Evolutionary conservation across 2,888 invertebrate genomes (phyloP), one percentile per base, ranked within the genome.

Genomic region (Norana najaformis): DNA sequence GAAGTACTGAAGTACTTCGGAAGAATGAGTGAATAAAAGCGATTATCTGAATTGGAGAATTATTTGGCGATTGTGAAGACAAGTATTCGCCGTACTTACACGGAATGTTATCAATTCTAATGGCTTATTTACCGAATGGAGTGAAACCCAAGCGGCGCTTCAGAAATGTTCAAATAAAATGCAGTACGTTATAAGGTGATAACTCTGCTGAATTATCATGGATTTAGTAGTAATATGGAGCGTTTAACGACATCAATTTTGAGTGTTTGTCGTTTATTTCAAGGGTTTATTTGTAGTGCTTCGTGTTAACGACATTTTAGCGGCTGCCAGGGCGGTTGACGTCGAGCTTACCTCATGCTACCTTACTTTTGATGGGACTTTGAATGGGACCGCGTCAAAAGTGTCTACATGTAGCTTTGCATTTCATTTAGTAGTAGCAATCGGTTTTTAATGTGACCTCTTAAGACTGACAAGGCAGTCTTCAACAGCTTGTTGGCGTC

Each of bases 31-130:
- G 89, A 53, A 37, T 11, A 39, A 16, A 82, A 18, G 89, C 69
- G 89, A 89, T n/a, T 89, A 69, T 53, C 34, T 89, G 89, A 53
- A 23, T 53, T 23, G 53, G 90, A 47, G 90, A 90, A 53, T 89
- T 88, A 69, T 69, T 53, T 53, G 41, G 23, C 53, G 90, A 88
- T 34, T 90, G 36, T 53, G 90, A 35, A 82, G 38, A 37, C 47
- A 39, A 88, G 89, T 13, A 23, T 3, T 3, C 35, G 85, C 85
- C 85, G 37, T 37, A 34, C 34, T 88, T 39, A 35, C 11, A 23
- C 88, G 34, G 88, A 88, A 30, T 18, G 38, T 38, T 37, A 30
- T n/a, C 69, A 8, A 69, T 69, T n/a, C 69, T n/a, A 8, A 30
- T 11, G n/a, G n/a, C 69, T n/a, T 69, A n/a, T 69, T 16, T 69